A percentile compares a stretch with the other conserved stretches of the same genome.
phyloP scores from a whole-genome alignment of 2,888 invertebrate genomes.

The Crocallis elinguaria region DNA sequence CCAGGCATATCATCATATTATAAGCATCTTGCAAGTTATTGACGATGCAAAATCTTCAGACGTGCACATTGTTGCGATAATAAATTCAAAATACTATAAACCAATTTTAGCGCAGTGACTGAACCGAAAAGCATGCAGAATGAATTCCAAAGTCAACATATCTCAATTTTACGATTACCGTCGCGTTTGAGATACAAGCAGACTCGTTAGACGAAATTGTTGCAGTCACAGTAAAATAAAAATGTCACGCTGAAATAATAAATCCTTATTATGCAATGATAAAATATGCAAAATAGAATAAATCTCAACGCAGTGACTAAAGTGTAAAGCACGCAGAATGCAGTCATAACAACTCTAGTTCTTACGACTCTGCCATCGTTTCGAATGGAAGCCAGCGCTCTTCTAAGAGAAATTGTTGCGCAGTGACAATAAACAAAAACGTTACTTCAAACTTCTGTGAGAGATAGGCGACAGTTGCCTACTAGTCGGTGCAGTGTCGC shows the following conservation, averaged over 20 bases:
- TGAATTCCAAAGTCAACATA: constrained; percentile 22
- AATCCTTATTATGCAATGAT: constrained; percentile 1
- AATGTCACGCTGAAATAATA: constrained; percentile 6
- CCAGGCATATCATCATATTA: too few species aligned
- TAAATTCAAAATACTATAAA: constrained; percentile 19
- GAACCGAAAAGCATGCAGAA: constrained; percentile 12
- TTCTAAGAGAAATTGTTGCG: constrained; percentile 1
- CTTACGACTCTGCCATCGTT: neutral
- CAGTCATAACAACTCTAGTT: neutral
- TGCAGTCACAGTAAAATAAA: constrained; percentile 9
- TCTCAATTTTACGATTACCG: constrained; percentile 19
- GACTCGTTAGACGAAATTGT: constrained; percentile 12
- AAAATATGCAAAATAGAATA: neutral
- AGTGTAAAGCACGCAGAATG: neutral
- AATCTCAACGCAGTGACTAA: neutral
- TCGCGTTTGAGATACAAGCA: constrained; percentile 14
- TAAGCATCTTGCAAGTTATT: too few species aligned
- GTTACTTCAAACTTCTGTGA: constrained; percentile 34
- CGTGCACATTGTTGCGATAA: constrained; percentile 19
- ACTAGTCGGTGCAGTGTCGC: constrained; percentile 27
- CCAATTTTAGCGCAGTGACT: constrained; percentile 14
- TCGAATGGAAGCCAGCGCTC: neutral
- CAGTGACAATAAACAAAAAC: constrained; percentile 9
- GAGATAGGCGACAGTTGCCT: constrained; percentile 45
- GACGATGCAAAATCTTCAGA: neutral